A percentile compares a stretch with the other conserved stretches of the same genome.
Conservation (phyloP, 2,888 invertebrate species). For the Plebejus melissa region DNA sequence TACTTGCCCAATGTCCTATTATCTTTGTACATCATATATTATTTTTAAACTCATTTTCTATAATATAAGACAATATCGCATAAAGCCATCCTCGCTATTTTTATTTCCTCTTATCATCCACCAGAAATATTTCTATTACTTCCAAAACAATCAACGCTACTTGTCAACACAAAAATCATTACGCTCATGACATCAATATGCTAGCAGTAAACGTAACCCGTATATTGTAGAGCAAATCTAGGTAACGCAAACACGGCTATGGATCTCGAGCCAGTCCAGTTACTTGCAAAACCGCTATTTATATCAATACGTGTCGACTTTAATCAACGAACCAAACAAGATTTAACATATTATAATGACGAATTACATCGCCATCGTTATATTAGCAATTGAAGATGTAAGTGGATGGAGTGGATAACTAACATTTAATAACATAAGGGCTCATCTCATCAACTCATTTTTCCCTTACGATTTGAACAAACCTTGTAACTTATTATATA, state of each 20-base stretch:
- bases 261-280: constrained; percentile 66
- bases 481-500: no score
- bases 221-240: constrained; percentile 42
- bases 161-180: constrained; percentile 7
- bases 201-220: constrained; percentile 29
- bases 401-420: background rate
- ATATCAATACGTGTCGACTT: constrained; percentile 58
- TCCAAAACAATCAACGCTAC: background rate
- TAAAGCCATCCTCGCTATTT: no score
- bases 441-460: no score
- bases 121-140: background rate
- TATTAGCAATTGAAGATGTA: constrained; percentile 1
- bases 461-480: no score
- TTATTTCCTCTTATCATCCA: no score
- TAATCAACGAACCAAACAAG: constrained; percentile 43
- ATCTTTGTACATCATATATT: no score
- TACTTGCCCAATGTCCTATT: no score
- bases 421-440: no score
- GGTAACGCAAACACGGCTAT: constrained; percentile 53
- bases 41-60: no score
- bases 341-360: constrained; percentile 21
- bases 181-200: constrained; percentile 18
- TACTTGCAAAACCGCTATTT: constrained; percentile 75
- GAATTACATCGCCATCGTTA: constrained; percentile 18
- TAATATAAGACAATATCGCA: no score